Evolutionary conservation across 1,140 invertebrate species (phyloP).

Genomic region (Paraescarpia echinospica): DNA sequence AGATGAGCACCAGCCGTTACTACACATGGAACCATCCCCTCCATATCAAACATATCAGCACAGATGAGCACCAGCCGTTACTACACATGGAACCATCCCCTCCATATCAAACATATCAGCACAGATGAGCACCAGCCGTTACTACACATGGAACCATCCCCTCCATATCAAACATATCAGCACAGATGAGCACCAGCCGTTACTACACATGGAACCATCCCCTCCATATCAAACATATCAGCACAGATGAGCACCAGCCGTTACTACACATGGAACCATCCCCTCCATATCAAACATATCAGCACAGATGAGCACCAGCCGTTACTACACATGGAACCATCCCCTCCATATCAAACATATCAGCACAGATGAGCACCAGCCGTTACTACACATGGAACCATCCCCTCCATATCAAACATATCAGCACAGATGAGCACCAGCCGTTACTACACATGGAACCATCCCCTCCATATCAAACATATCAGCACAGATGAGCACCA

Average conservation of each 20-base stretch:
- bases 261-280: not conserved
- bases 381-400: not conserved
- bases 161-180: not conserved
- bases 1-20: not conserved
- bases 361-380: not conserved
- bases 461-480: not conserved
- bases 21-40: not conserved
- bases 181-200: not conserved
- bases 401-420: not conserved
- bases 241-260: not conserved
- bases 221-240: not conserved
- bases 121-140: not conserved
- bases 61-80: not conserved
- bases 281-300: not conserved
- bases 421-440: not conserved
- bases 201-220: not conserved
- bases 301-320: not conserved
- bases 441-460: not conserved
- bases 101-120: not conserved
- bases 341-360: not conserved
- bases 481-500: not conserved
- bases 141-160: not conserved
- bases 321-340: not conserved
- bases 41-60: not conserved
- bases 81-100: not conserved